These are phyloP conservation scores for Plutella xylostella DNA, from an alignment of 2,888 invertebrate species.

Conservation along the genomic window DNA sequence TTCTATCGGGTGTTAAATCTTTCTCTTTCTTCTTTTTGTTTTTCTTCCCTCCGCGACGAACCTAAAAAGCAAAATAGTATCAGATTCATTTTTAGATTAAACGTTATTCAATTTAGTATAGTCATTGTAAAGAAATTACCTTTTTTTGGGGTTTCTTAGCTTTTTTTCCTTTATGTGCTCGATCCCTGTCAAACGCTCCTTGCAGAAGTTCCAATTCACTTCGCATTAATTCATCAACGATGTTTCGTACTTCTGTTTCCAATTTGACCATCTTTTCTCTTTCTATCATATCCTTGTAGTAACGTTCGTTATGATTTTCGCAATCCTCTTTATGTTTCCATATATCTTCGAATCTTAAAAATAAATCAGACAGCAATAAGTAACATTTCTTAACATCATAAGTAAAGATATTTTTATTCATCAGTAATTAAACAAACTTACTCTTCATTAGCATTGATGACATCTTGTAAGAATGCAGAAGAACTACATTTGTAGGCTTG, in stretches of 20 bases:
- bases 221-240: conserved; percentile 84
- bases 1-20: conserved; percentile 92
- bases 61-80: conserved; percentile 42
- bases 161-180: conserved; percentile 80
- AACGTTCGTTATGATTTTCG: conserved; percentile 78
- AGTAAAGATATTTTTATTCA: too few species aligned
- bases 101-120: background rate
- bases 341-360: conserved; percentile 75
- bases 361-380: background rate
- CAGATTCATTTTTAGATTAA: background rate
- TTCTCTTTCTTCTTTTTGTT: conserved; percentile 94
- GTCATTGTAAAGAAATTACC: conserved; percentile 23
- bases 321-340: conserved; percentile 87
- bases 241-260: conserved; percentile 83
- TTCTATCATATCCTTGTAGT: conserved; percentile 86
- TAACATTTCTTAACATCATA: background rate
- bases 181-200: conserved; percentile 79
- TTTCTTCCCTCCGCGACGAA: conserved; percentile 85
- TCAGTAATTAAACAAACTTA: conserved; percentile 37
- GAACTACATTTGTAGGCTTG: conserved; percentile 74
- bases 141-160: conserved; percentile 81
- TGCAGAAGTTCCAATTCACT: conserved; percentile 76
- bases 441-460: conserved; percentile 79
- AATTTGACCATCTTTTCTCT: conserved; percentile 85
- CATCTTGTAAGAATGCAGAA: conserved; percentile 79